phyloP scores from a whole-genome alignment of 2,113 vertebrate species.

The Nothobranchius kuhntae region DNA sequence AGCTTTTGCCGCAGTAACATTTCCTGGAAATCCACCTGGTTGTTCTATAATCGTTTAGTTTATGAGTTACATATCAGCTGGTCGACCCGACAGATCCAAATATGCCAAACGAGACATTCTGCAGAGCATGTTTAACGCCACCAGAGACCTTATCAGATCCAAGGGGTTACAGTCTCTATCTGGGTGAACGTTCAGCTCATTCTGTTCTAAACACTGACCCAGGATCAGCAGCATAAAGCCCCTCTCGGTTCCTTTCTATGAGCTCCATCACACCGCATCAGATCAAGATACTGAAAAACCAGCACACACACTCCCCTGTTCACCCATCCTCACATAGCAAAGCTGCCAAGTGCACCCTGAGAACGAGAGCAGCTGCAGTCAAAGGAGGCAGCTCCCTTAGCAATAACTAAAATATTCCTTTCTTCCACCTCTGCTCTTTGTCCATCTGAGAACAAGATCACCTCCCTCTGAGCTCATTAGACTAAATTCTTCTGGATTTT shows the following conservation, averaged over 20 bases:
- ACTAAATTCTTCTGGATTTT: slow-evolving; percentile 3
- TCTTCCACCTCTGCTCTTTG: slow-evolving; percentile 34
- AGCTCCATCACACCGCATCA: slow-evolving; percentile 53
- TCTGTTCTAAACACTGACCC: slow-evolving; percentile 18
- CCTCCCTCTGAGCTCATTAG: slow-evolving; percentile 20
- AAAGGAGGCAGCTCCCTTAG: slow-evolving; percentile 20
- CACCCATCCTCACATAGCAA: slow-evolving; percentile 21
- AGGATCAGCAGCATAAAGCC: slow-evolving; percentile 53
- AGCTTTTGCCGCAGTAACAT: not conserved
- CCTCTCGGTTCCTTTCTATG: slow-evolving; percentile 45
- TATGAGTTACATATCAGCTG: not conserved
- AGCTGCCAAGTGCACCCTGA: slow-evolving; percentile 52
- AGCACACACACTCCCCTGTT: slow-evolving; percentile 44
- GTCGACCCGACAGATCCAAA: not conserved
- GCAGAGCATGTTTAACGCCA: not conserved
- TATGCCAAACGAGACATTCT: not conserved
- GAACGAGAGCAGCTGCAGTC: slow-evolving; percentile 62
- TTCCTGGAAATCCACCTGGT: too few relatives aligned
- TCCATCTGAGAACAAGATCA: slow-evolving; percentile 15
- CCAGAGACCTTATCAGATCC: slow-evolving; percentile 22
- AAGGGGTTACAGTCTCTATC: slow-evolving; percentile 36
- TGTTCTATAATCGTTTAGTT: too few relatives aligned
- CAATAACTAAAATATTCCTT: slow-evolving; percentile 31
- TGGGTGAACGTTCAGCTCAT: slow-evolving; percentile 26
- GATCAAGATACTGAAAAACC: too few relatives aligned